Evolutionary conservation across 2,888 invertebrate species (phyloP), one percentile per base, ranked within the genome.

Genomic region (Dryocosmus kuriphilus): DNA sequence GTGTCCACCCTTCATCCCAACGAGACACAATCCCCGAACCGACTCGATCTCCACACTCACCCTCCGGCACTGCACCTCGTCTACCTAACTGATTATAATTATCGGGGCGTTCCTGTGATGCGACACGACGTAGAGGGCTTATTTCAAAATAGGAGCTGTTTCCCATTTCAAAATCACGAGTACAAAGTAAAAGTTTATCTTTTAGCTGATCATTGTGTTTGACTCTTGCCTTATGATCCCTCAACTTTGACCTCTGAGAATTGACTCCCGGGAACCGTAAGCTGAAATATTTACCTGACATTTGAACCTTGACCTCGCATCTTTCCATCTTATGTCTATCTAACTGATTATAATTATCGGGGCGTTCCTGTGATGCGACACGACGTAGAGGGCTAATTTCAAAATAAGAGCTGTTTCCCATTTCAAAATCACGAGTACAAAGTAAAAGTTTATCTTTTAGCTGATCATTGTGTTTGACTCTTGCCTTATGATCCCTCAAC

Each of bases 1-100:
- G 87, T 88, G 90, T 90, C 91, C 91, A 90, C 89, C 90, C 90
- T 88, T 87, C 86, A 86, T 88, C 88, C 87, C 83, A 81, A 83
- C 84, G 80, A 79, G 81, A 81, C 71, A 71, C 71, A 71, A 46
- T 71, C 51, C 71, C 71, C 30, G 30, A 67, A 80, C 82, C 81
- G 81, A 84, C 82, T 83, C 81, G 82, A 84, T 84, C 83, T 82
- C 82, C 81, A 79, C 81, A 77, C 80, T 77, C 71, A 51, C 71
- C 71, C 71, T 71, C 19, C n/a, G 71, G 71, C 71, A 51, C 30
- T 51, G 51, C 51, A 51, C 71, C 46, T 27, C 51, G 71, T 71
- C 51, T 51, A 71, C 51, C 71, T 71, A 71, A 71, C 71, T 71
- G 71, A 71, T 71, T 71, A 71, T 71, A 71, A 71, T 71, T 71